Conservation (phyloP, 2,797 vertebrate species). For the Clarias pachynema region DNA sequence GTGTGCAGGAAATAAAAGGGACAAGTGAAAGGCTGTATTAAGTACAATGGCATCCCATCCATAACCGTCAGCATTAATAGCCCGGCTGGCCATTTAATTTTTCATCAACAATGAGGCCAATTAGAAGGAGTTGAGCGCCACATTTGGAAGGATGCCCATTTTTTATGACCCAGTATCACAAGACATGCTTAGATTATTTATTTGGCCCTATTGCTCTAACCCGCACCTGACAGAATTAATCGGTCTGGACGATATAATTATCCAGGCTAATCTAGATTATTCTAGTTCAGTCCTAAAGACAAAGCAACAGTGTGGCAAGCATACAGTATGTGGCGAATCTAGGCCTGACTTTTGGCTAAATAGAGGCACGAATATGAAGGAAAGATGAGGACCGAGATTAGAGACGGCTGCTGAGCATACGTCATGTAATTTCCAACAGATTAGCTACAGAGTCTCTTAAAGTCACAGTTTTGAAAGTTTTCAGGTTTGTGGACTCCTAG, state of each 20-base stretch:
- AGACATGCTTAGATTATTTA: conserved; percentile 70
- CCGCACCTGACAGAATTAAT: conserved; percentile 75
- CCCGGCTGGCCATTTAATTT: conserved; percentile 71
- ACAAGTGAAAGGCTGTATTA: conserved; percentile 75
- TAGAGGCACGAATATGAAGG: conserved; percentile 58
- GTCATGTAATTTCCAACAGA: neutral
- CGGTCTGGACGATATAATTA: conserved; percentile 76
- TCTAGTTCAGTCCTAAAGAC: conserved; percentile 67
- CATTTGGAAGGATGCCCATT: conserved; percentile 67
- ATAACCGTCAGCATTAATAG: conserved; percentile 75
- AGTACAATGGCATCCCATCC: conserved; percentile 76
- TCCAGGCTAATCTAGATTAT: conserved; percentile 75
- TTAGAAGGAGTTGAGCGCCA: conserved; percentile 72
- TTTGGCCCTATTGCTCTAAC: conserved; percentile 50
- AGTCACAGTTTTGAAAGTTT: neutral
- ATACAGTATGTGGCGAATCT: conserved; percentile 63
- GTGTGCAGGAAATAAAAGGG: conserved; percentile 74
- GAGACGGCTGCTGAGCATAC: neutral
- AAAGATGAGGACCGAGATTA: conserved; percentile 58
- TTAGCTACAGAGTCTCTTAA: neutral
- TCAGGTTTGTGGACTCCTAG: neutral
- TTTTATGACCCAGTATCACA: conserved; percentile 59
- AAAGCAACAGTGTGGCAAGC: conserved; percentile 71
- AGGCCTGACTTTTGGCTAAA: conserved; percentile 63
- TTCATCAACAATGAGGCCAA: conserved; percentile 75